Conservation (phyloP, 2,113 vertebrate genomes). For the Perccottus glenii region DNA sequence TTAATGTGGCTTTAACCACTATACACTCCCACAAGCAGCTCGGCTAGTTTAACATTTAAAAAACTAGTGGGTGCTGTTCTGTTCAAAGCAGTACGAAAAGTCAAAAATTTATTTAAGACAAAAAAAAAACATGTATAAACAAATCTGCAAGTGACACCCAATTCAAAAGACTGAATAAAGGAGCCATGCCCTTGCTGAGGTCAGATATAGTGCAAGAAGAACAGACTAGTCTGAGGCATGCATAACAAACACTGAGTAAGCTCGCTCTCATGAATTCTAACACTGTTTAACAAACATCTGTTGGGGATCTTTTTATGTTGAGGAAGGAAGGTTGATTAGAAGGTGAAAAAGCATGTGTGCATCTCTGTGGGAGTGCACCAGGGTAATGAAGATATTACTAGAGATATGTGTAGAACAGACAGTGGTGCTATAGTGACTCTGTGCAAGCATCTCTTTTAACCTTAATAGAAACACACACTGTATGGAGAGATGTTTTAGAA, state of each 20-base stretch:
- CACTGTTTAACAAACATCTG: constrained; percentile 42
- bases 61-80: no score
- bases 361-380: constrained; percentile 54
- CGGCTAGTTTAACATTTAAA: constrained; percentile 41
- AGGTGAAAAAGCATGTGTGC: constrained; percentile 38
- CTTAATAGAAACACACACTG: constrained; percentile 70
- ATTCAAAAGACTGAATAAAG: neutral
- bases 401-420: constrained; percentile 46
- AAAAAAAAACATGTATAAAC: neutral
- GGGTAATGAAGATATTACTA: constrained; percentile 33
- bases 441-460: constrained; percentile 49
- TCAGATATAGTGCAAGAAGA: neutral
- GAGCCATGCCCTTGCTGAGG: constrained; percentile 10
- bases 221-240: neutral
- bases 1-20: constrained; percentile 48
- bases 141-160: neutral
- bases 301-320: constrained; percentile 41
- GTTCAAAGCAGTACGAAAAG: constrained; percentile 13
- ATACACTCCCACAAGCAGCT: constrained; percentile 43
- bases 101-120: no score
- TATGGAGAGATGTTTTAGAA: constrained; percentile 71
- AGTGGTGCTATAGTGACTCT: constrained; percentile 44
- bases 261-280: constrained; percentile 34
- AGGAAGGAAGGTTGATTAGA: constrained; percentile 25
- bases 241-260: constrained; percentile 24